Conservation (phyloP, 1,140 invertebrate genomes). For the Caenorhabditis remanei region DNA sequence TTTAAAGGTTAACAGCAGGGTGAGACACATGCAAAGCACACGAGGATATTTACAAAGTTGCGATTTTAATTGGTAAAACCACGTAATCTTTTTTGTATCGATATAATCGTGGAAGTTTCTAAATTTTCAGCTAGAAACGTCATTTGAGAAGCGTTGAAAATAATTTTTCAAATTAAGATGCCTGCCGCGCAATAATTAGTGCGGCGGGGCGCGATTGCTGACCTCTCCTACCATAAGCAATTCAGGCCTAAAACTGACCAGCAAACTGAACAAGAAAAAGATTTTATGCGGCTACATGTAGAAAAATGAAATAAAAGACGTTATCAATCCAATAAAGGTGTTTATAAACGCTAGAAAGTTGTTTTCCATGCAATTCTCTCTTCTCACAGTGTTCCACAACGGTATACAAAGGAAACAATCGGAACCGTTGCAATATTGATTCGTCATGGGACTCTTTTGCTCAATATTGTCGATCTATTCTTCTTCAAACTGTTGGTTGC, state of each 20-base stretch:
- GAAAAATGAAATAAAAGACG: background rate
- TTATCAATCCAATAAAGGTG: background rate
- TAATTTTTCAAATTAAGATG: background rate
- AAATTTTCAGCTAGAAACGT: background rate
- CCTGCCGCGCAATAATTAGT: constrained; percentile 7
- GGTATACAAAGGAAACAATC: constrained; percentile 2
- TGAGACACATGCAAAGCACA: constrained; percentile 44
- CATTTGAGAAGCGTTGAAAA: background rate
- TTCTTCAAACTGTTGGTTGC: background rate
- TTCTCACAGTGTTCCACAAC: background rate
- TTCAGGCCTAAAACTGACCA: background rate
- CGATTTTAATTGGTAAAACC: background rate
- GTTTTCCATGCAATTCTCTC: background rate
- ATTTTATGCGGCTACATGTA: background rate
- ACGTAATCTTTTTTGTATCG: background rate
- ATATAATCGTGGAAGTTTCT: background rate
- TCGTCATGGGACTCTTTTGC: constrained; percentile 16
- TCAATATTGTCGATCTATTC: background rate
- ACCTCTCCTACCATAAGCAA: background rate
- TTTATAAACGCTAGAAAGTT: background rate
- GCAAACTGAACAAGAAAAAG: background rate
- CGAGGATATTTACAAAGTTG: background rate
- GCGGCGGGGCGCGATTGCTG: background rate
- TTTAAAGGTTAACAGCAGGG: constrained; percentile 27
- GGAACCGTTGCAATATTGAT: constrained; percentile 6